These are phyloP conservation scores for Loriculus beryllinus DNA, from an alignment of 2,797 vertebrate species.

Conservation along the genomic window DNA sequence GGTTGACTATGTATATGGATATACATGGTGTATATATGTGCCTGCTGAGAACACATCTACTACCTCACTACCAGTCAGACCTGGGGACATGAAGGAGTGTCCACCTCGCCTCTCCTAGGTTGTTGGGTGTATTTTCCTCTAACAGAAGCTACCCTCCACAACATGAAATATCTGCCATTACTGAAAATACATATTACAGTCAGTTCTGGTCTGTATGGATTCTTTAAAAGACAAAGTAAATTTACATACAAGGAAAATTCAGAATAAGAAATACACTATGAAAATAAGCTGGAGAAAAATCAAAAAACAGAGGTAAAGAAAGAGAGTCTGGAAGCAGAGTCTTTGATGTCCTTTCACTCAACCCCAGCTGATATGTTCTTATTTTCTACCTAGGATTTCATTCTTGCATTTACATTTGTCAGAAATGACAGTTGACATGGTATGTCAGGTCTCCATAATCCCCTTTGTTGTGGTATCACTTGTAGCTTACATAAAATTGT, in stretches of 20 bases:
- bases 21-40: neutral
- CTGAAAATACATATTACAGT: neutral
- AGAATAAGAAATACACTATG: neutral
- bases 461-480: neutral
- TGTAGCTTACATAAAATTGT: neutral
- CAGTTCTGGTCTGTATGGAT: neutral
- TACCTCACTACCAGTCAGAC: neutral
- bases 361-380: neutral
- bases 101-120: neutral
- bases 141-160: neutral
- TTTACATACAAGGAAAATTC: neutral
- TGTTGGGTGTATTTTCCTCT: neutral
- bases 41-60: neutral
- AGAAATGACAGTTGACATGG: conserved; percentile 32
- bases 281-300: neutral
- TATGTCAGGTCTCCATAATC: neutral
- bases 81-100: neutral
- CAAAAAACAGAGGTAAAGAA: neutral
- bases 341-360: conserved; percentile 3
- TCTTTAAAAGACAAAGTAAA: neutral
- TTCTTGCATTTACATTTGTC: conserved; percentile 27
- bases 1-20: neutral
- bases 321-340: neutral
- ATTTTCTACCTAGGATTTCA: neutral
- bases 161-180: neutral